Evolutionary conservation across 2,888 invertebrate genomes (phyloP), one percentile per base, ranked within the genome.

Genomic region (Heliconius aoede): DNA sequence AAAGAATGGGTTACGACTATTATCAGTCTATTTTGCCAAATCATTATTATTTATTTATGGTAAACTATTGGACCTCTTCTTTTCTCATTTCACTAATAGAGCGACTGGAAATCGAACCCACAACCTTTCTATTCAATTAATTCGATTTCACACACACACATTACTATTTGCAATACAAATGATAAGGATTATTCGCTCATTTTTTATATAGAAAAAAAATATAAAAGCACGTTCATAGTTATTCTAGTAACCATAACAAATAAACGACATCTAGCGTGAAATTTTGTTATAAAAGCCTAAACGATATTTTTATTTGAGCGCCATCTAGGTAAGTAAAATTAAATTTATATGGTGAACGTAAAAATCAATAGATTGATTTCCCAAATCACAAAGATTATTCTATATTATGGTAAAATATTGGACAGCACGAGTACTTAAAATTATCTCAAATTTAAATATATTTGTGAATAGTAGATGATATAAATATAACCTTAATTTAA

Each of bases 201-300:
- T 18, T 46, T 46, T 2, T 46, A 18, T 2, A 46, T 51, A 51
- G 8, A 51, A 51, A 51, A 32, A 51, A 51, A 9, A 51, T 21
- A 40, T 51, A 55, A n/a, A 55, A 55, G n/a, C 11, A 9, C 55
- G 3, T 55, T 55, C 3, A 55, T 11, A 9, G 18, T 7, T 21
- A 21, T 46, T 8, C 11, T 36, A 36, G 36, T 46, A 21, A 46
- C 4, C 8, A 55, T 55, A 55, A 55, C n/a, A n/a, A 36, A 36
- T 36, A 36, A 36, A 36, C 36, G 65, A 65, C 65, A 65, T 65
- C 65, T 65, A 65, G 65, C 40, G 65, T 24, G 24, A n/a, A 40
- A 24, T 24, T 18, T 36, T 24, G 15, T 15, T 40, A 65, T 9
- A 9, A 32, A 13, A 5, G 30, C 11, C 1, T 40, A 24, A 36